Evolutionary conservation across 1,140 invertebrate genomes (phyloP), one percentile per base, ranked within the genome.

Genomic region (Drosophila oshimai): DNA sequence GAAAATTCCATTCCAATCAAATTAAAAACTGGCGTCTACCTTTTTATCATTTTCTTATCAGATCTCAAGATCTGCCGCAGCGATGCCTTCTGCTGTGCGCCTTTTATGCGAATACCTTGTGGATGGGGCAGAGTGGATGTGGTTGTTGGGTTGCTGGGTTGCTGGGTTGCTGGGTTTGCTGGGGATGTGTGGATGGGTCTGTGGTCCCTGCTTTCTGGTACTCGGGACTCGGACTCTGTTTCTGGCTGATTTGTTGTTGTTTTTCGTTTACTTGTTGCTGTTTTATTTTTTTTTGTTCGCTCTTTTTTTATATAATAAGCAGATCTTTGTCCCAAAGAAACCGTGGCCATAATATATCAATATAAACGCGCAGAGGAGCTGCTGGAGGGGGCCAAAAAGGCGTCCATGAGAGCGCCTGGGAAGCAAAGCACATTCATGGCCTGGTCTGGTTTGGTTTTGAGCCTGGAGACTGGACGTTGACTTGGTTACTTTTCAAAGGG

Each of bases 31-130:
- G 88, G 88, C 88, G 88, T 90, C 88, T 90, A 86, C 81, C 88
- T 84, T 90, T 90, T 90, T 90, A 90, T 90, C 87, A 89, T 90
- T 88, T 88, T 88, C 88, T 90, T 90, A 90, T 90, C 88, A 89
- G 88, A 90, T 90, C 84, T 74, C 75, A 76, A 89, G 88, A 90
- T 90, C 88, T 87, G 80, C 80, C 81, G 80, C 80, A 84, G 80
- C 80, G 80, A 86, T 86, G 81, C 80, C 81, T 86, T 86, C 76
- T 86, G 76, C 80, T 86, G 80, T 84, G 75, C 80, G 80, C 80
- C 74, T 79, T 84, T 86, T 86, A 80, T 80, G 64, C 53, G 55
- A 71, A 71, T 61, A 71, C 67, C 53, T 29, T 49, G 57, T 50
- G 74, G 64, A 58, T 57, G 50, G 60, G 71, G 33, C 9, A 15